Evolutionary conservation across 2,888 invertebrate species (phyloP).

Genomic region (Drosophila kambysellisi): DNA sequence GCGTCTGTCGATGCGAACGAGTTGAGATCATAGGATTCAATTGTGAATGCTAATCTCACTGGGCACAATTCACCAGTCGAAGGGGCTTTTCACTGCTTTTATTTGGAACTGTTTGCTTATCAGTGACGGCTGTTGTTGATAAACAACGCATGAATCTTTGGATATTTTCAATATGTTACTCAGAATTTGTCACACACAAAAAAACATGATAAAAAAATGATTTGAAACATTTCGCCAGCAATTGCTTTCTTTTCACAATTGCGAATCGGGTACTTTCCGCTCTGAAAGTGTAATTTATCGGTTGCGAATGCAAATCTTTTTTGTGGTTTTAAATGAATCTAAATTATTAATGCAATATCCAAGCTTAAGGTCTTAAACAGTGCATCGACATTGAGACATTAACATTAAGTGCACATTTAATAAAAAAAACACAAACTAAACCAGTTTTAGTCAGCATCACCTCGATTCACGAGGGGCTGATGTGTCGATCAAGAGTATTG

Average conservation of each 20-base stretch:
- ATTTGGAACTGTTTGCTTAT: constrained; percentile 64
- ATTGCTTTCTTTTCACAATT: constrained; percentile 40
- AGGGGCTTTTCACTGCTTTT: constrained; percentile 29
- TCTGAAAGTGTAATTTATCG: constrained; percentile 13
- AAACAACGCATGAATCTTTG: constrained; percentile 52
- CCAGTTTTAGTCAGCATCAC: not conserved
- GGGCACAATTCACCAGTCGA: constrained; percentile 14
- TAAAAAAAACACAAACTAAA: not conserved
- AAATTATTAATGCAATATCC: not conserved
- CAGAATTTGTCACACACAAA: constrained; percentile 30
- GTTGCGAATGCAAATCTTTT: constrained; percentile 5
- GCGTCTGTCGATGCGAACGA: constrained; percentile 29
- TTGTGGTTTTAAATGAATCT: not conserved
- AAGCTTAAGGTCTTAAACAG: constrained; percentile 7
- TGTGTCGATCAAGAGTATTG: constrained; percentile 1
- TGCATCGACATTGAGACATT: constrained; percentile 15
- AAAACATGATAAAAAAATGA: constrained; percentile 2
- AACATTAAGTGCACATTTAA: not conserved
- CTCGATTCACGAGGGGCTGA: not conserved
- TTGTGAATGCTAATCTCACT: constrained; percentile 47
- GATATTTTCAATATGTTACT: constrained; percentile 59
- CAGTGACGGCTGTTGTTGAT: constrained; percentile 23
- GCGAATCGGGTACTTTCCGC: constrained; percentile 24
- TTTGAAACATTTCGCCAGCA: constrained; percentile 7
- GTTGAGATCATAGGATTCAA: constrained; percentile 67